Conservation (phyloP, 2,888 invertebrate genomes). For the Netelia virgata region DNA sequence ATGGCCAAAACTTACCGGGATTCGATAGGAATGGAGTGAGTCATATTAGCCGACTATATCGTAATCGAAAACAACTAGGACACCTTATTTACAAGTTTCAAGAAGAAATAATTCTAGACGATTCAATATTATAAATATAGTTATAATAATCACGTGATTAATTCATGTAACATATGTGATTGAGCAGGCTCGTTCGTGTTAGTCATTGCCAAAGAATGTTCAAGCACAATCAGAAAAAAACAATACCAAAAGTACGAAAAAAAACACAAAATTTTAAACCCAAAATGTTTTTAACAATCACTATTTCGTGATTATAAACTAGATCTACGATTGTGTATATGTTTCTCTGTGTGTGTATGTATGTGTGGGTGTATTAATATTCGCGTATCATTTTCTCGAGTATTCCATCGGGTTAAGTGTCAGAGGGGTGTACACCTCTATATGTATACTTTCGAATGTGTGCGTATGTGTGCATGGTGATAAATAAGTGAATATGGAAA, state of each 20-base stretch:
- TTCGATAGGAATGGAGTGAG: conserved; percentile 79
- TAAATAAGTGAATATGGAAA: conserved; percentile 22
- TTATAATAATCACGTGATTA: conserved; percentile 40
- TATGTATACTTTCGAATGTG: conserved; percentile 19
- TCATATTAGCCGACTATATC: conserved; percentile 79
- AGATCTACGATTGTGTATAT: conserved; percentile 56
- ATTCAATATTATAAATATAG: conserved; percentile 44
- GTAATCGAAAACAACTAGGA: conserved; percentile 65
- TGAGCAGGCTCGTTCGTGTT: conserved; percentile 77
- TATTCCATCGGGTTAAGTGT: background rate
- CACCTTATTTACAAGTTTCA: conserved; percentile 60
- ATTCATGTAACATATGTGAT: conserved; percentile 70
- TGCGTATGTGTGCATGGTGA: conserved; percentile 48
- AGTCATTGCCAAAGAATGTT: conserved; percentile 68
- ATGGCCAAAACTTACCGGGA: conserved; percentile 81
- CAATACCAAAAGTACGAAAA: conserved; percentile 11
- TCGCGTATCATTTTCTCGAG: conserved; percentile 37
- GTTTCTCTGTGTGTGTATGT: conserved; percentile 9
- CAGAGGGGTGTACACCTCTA: conserved; percentile 9
- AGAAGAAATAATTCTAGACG: conserved; percentile 48
- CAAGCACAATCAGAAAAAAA: conserved; percentile 54
- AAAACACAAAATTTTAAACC: conserved; percentile 53
- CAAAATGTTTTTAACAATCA: conserved; percentile 31
- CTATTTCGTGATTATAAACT: conserved; percentile 49
- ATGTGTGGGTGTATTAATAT: conserved; percentile 35